These are phyloP conservation scores for Lagria hirta DNA, from an alignment of 2,888 invertebrate species.

Conservation along the genomic window DNA sequence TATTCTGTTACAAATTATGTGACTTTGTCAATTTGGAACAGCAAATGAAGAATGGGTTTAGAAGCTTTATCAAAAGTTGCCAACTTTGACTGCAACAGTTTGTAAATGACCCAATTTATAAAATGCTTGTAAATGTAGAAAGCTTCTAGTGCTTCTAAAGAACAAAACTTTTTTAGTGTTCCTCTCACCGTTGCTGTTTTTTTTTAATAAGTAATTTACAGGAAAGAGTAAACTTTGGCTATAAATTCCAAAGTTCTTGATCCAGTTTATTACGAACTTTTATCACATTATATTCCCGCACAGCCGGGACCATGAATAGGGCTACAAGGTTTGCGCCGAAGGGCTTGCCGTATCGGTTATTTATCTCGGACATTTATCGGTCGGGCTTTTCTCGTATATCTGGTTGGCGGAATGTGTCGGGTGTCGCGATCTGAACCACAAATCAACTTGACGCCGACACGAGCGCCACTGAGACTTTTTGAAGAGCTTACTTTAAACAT, in stretches of 20 bases:
- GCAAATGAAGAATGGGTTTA: no score
- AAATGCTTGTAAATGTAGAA: no score
- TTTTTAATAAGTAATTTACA: constrained; percentile 27
- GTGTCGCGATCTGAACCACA: constrained; percentile 31
- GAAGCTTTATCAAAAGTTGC: no score
- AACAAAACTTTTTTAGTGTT: no score
- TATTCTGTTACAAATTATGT: no score
- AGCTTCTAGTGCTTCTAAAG: no score
- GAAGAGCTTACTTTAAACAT: no score
- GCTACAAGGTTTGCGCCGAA: constrained; percentile 5
- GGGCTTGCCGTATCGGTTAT: constrained; percentile 23
- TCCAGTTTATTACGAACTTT: constrained; percentile 29
- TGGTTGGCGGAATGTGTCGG: constrained; percentile 33
- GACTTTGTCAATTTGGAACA: no score
- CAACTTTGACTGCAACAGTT: no score
- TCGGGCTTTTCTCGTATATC: constrained; percentile 29
- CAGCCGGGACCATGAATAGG: constrained; percentile 21
- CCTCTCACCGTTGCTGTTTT: no score
- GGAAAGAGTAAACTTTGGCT: constrained; percentile 18
- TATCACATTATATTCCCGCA: constrained; percentile 25
- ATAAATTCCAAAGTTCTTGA: constrained; percentile 29
- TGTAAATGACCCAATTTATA: no score
- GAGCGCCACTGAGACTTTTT: no score
- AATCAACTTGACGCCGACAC: constrained; percentile 32
- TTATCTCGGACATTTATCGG: constrained; percentile 34